A percentile compares a stretch with the other conserved stretches of the same genome.
phyloP scores from a whole-genome alignment of 2,797 vertebrate genomes.

The Sebastolobus altivelis region DNA sequence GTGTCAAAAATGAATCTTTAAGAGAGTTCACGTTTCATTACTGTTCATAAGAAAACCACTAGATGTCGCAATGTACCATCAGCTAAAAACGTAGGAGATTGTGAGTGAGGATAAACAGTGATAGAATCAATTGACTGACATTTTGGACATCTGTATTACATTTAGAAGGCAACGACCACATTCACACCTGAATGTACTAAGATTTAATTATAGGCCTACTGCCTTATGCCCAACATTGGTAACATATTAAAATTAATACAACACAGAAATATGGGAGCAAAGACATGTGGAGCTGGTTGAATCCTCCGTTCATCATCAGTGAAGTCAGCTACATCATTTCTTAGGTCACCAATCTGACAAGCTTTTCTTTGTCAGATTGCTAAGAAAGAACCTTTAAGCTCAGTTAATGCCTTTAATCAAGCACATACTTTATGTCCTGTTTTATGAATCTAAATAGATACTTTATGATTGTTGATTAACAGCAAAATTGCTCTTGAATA shows the following conservation, averaged over 20 bases:
- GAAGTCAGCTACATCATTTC: too few species aligned
- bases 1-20: background rate
- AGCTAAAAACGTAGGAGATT: background rate
- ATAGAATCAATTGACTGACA: background rate
- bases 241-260: too few species aligned
- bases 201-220: too few species aligned
- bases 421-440: too few species aligned
- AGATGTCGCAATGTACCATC: slow-evolving; percentile 21
- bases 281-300: too few species aligned
- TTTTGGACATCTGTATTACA: background rate
- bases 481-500: background rate
- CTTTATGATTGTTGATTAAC: background rate
- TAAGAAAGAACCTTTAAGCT: too few species aligned
- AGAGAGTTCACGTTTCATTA: background rate
- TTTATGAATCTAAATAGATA: background rate
- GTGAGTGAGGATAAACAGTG: background rate
- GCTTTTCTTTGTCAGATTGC: too few species aligned
- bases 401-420: background rate
- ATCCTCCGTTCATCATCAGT: too few species aligned
- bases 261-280: too few species aligned
- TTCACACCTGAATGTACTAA: too few species aligned
- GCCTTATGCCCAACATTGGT: too few species aligned
- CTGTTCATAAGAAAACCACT: slow-evolving; percentile 2
- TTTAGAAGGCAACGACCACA: background rate
- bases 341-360: too few species aligned